phyloP scores from a whole-genome alignment of 2,888 invertebrate species.

The Rhabditoides inermis region DNA sequence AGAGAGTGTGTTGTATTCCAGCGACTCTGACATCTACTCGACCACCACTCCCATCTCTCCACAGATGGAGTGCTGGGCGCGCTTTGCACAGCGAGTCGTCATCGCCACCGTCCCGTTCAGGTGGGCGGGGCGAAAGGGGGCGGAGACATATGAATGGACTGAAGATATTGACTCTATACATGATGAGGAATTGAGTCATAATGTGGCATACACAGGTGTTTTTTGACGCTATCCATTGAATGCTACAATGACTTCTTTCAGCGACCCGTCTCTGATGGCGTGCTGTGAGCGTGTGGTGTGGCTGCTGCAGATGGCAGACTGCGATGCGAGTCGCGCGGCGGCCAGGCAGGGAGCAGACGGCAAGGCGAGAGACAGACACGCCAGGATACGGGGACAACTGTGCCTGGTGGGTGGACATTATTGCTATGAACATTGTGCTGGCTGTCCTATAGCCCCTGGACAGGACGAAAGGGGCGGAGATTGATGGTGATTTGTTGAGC shows the following conservation, averaged over 20 bases:
- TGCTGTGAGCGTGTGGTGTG: slow-evolving; percentile 29
- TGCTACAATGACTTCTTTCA: slow-evolving; percentile 3
- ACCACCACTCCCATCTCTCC: slow-evolving; percentile 15
- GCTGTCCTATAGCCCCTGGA: no score
- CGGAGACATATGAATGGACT: no score
- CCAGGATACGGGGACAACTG: slow-evolving; percentile 12
- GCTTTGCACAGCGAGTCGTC: slow-evolving; percentile 30
- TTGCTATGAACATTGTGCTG: no score
- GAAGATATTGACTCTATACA: no score
- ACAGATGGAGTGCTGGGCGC: slow-evolving; percentile 34
- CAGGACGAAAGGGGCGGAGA: slow-evolving; percentile 4
- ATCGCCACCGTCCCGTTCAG: slow-evolving; percentile 23
- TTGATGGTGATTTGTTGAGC: slow-evolving; percentile 10
- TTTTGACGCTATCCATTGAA: not conserved
- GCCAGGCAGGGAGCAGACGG: not conserved
- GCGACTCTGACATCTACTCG: slow-evolving; percentile 10
- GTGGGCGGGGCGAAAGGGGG: no score
- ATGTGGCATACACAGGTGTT: no score
- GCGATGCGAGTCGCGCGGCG: slow-evolving; percentile 6
- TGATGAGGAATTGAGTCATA: no score
- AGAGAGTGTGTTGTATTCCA: not conserved
- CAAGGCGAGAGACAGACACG: slow-evolving; percentile 2
- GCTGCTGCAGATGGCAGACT: slow-evolving; percentile 28
- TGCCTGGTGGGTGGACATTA: slow-evolving; percentile 11
- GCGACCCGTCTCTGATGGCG: slow-evolving; percentile 15